A percentile compares a stretch with the other conserved stretches of the same genome.
Evolutionary conservation across 2,797 vertebrate species (phyloP).

Genomic region (Protosalanx chinensis): DNA sequence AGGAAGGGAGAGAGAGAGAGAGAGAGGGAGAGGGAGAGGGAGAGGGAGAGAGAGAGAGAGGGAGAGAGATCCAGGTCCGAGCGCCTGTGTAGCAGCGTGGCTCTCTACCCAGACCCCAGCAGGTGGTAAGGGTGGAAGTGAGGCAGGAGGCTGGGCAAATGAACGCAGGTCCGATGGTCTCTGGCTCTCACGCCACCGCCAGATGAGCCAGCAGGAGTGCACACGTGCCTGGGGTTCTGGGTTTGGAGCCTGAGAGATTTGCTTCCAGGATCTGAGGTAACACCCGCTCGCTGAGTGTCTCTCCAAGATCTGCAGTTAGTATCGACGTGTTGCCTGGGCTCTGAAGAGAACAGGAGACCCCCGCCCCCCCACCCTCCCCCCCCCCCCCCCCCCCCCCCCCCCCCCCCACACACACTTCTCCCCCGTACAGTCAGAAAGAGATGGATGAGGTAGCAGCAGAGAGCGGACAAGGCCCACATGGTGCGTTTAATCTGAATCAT

Average conservation of each 20-base stretch:
- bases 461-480: conserved; percentile 19
- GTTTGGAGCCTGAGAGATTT: not conserved
- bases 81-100: conserved; percentile 18
- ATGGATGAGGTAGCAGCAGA: not conserved
- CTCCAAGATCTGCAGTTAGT: not conserved
- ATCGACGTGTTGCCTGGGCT: not conserved
- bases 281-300: not conserved
- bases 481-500: conserved; percentile 40
- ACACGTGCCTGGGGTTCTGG: not conserved
- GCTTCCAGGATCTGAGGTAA: not conserved
- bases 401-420: too few relatives aligned
- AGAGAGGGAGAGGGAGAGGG: too few relatives aligned
- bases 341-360: too few relatives aligned
- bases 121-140: not conserved
- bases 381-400: too few relatives aligned
- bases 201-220: not conserved
- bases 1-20: too few relatives aligned
- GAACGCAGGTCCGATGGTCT: not conserved
- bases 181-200: conserved; percentile 1
- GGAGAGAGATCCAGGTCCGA: conserved; percentile 16
- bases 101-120: conserved; percentile 21
- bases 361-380: too few relatives aligned
- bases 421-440: not conserved
- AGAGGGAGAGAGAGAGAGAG: conserved; percentile 20
- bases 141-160: not conserved